phyloP scores from a whole-genome alignment of 1,140 invertebrate genomes.

The Macrocentrus cingulum region DNA sequence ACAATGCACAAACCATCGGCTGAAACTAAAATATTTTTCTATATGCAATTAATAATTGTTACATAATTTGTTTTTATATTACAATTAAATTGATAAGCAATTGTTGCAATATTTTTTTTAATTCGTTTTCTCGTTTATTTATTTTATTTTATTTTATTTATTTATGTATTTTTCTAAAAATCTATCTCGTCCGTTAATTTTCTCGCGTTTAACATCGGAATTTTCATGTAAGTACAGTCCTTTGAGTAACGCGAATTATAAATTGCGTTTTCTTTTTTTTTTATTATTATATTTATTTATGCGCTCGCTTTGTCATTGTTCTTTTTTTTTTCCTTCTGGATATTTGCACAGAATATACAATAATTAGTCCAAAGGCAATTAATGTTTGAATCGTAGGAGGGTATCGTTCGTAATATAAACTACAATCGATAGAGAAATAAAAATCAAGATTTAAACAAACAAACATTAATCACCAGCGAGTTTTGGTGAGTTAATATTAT shows the following conservation, averaged over 20 bases:
- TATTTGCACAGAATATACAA: no score
- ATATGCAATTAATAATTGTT: slow-evolving; percentile 31
- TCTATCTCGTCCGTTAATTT: slow-evolving; percentile 36
- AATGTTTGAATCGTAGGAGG: no score
- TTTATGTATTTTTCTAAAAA: slow-evolving; percentile 34
- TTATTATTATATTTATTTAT: not conserved
- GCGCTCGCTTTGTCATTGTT: no score
- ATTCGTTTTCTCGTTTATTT: slow-evolving; percentile 32
- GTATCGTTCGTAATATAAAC: no score
- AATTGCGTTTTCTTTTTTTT: slow-evolving; percentile 12
- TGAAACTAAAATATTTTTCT: slow-evolving; percentile 38
- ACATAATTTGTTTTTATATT: slow-evolving; percentile 36
- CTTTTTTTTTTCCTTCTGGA: slow-evolving; percentile 6
- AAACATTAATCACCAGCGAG: no score
- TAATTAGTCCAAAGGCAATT: no score
- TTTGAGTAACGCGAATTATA: slow-evolving; percentile 20
- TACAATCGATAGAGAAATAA: no score
- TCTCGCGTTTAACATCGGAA: slow-evolving; percentile 34
- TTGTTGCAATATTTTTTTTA: slow-evolving; percentile 35
- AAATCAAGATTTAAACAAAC: no score
- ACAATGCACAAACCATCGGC: slow-evolving; percentile 32
- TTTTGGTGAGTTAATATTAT: no score
- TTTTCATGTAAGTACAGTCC: slow-evolving; percentile 34
- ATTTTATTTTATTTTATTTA: slow-evolving; percentile 26
- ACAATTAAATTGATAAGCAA: slow-evolving; percentile 44